Conservation (phyloP, 1,140 invertebrate species). For the Hycleus cichorii region DNA sequence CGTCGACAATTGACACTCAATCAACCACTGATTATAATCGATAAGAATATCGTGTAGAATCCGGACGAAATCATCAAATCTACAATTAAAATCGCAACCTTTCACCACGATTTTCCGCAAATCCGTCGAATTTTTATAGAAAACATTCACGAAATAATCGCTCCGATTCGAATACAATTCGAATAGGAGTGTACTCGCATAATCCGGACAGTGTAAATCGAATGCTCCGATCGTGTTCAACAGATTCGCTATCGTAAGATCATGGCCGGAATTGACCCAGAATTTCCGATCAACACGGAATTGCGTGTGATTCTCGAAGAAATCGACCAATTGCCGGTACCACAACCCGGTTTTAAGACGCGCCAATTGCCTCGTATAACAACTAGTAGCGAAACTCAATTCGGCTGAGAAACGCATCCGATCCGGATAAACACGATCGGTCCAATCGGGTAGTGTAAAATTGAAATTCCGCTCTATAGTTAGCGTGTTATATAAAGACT, state of each 20-base stretch:
- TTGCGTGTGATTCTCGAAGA: slow-evolving; percentile 25
- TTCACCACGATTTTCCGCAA: slow-evolving; percentile 50
- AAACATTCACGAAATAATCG: slow-evolving; percentile 45
- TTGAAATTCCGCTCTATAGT: slow-evolving; percentile 63
- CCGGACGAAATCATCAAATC: slow-evolving; percentile 47
- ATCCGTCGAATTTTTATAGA: slow-evolving; percentile 54
- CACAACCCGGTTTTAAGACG: slow-evolving; percentile 56
- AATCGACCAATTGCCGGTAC: slow-evolving; percentile 39
- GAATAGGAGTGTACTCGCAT: slow-evolving; percentile 61
- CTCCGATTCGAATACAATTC: slow-evolving; percentile 52
- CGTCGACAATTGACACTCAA: slow-evolving; percentile 25
- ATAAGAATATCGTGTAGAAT: slow-evolving; percentile 29
- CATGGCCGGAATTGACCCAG: slow-evolving; percentile 73
- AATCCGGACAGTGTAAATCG: slow-evolving; percentile 65
- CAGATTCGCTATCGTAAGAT: slow-evolving; percentile 71
- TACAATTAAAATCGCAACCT: slow-evolving; percentile 52
- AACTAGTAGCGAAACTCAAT: slow-evolving; percentile 45
- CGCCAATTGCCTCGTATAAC: slow-evolving; percentile 47
- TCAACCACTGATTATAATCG: slow-evolving; percentile 24
- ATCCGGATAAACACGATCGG: slow-evolving; percentile 47
- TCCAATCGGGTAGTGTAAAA: slow-evolving; percentile 66
- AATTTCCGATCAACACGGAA: slow-evolving; percentile 45
- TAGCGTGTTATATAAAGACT: slow-evolving; percentile 60
- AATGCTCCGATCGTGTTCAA: slow-evolving; percentile 67
- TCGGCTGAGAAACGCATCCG: slow-evolving; percentile 46